A percentile compares a stretch with the other conserved stretches of the same genome.
Evolutionary conservation across 2,888 invertebrate genomes (phyloP).

Genomic region (Tenthredo scrophulariae): DNA sequence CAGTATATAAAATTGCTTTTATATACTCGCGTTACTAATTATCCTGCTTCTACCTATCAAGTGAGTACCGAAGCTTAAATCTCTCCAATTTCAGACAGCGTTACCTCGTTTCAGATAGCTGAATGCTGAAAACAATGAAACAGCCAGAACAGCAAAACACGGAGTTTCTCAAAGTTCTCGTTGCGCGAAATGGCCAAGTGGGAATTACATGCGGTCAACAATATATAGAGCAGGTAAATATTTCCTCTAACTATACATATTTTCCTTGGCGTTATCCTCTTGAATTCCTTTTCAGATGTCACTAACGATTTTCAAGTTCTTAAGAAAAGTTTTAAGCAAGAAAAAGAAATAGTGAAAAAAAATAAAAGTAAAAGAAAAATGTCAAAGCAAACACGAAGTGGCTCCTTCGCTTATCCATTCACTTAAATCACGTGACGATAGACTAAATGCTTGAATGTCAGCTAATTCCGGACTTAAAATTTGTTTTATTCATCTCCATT

Average conservation of each 20-base stretch:
- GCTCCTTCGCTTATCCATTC: conserved; percentile 13
- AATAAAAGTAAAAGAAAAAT: background rate
- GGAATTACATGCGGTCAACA: conserved; percentile 21
- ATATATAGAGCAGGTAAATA: background rate
- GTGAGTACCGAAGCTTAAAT: background rate
- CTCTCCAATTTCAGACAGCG: background rate
- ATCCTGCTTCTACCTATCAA: background rate
- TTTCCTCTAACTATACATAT: background rate
- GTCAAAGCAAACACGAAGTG: background rate
- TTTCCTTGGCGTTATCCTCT: background rate
- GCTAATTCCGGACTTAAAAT: conserved; percentile 8
- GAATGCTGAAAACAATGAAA: conserved; percentile 2
- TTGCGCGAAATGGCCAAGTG: background rate
- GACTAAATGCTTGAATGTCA: conserved; percentile 24
- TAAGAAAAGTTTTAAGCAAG: background rate
- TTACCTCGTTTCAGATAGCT: background rate
- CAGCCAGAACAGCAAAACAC: background rate
- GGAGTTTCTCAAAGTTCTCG: background rate
- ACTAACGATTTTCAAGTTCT: background rate
- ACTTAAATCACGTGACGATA: background rate
- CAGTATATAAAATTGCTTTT: background rate
- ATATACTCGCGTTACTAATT: background rate
- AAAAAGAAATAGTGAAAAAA: background rate
- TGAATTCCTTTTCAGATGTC: background rate
- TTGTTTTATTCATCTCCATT: conserved; percentile 26